Evolutionary conservation across 2,888 invertebrate species (phyloP), one percentile per base, ranked within the genome.

Genomic region (Pasiphila rectangulata): DNA sequence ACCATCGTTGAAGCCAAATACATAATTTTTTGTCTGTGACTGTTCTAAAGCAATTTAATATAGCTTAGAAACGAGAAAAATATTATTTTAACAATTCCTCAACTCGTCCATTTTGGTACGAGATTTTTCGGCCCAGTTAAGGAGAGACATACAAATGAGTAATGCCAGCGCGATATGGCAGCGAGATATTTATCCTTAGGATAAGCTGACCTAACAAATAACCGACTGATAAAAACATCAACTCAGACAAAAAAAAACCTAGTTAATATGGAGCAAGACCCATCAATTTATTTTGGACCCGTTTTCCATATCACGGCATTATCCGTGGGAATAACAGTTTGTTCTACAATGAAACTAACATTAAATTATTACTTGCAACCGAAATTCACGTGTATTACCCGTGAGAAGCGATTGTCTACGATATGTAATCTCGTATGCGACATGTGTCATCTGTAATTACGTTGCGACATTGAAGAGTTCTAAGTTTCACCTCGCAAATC

Each of bases 401-500:
- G 85, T 85, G 85, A 80, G 85, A 85, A 83, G 69, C 63, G 72
- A 85, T 85, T 85, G 85, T 86, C 70, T 77, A 67, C 70, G 75
- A 75, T 74, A 67, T 80, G 76, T 77, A 76, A 77, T 78, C 70
- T 71, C 36, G 58, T 53, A 51, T 57, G 44, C 35, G 48, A 48
- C 46, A 51, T 54, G 40, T 45, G 44, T 45, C 49, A 37, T 50
- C 35, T 43, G 25, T 50, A 45, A 45, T 50, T 51, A 24, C 27
- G 30, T 46, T 51, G 47, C 36, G 38, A 51, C 51, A 51, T 51
- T 46, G 42, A 46, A 36, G 35, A n/a, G n/a, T n/a, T 37, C 37
- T 49, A 29, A 25, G 45, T 46, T 45, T 46, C 41, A 50, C 45
- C 32, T 45, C 38, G 49, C 30, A 24, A 30, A 30, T 37, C 23